These are phyloP conservation scores for Chrysomallon squamiferum DNA, from an alignment of 1,140 invertebrate species.

Conservation along the genomic window DNA sequence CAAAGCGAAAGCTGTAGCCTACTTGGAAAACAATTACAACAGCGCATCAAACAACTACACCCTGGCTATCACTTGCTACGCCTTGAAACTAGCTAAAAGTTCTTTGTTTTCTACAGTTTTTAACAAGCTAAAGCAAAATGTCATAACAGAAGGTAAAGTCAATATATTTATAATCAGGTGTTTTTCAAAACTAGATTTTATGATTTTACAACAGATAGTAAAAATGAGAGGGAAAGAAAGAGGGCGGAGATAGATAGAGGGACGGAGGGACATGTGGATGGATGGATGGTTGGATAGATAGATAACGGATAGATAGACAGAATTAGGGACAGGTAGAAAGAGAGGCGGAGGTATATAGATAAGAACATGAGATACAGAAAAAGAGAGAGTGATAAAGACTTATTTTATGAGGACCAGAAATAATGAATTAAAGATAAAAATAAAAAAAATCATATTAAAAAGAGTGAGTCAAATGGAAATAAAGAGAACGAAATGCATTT, in stretches of 20 bases:
- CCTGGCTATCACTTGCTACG: conserved; percentile 66
- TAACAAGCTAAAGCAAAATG: conserved; percentile 69
- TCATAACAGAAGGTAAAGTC: conserved; percentile 66
- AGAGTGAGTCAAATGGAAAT: background rate
- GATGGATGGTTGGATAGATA: background rate
- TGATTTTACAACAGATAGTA: background rate
- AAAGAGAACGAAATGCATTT: background rate
- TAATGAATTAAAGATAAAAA: too few relatives aligned
- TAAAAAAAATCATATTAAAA: too few relatives aligned
- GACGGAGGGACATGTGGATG: background rate
- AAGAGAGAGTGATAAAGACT: too few relatives aligned
- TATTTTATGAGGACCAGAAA: too few relatives aligned
- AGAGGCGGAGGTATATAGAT: too few relatives aligned
- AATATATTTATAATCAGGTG: background rate
- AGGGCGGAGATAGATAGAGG: background rate
- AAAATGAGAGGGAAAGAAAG: background rate
- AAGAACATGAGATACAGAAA: too few relatives aligned
- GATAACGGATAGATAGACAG: too few relatives aligned
- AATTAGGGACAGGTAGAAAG: too few relatives aligned
- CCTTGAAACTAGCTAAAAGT: conserved; percentile 77
- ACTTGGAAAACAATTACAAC: conserved; percentile 77
- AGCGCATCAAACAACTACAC: conserved; percentile 79
- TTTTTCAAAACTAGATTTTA: background rate
- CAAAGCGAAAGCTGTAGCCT: conserved; percentile 80
- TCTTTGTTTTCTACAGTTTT: conserved; percentile 73